A percentile compares a stretch with the other conserved stretches of the same genome.
phyloP scores from a whole-genome alignment of 2,113 vertebrate species.

The Odontophorus gujanensis region DNA sequence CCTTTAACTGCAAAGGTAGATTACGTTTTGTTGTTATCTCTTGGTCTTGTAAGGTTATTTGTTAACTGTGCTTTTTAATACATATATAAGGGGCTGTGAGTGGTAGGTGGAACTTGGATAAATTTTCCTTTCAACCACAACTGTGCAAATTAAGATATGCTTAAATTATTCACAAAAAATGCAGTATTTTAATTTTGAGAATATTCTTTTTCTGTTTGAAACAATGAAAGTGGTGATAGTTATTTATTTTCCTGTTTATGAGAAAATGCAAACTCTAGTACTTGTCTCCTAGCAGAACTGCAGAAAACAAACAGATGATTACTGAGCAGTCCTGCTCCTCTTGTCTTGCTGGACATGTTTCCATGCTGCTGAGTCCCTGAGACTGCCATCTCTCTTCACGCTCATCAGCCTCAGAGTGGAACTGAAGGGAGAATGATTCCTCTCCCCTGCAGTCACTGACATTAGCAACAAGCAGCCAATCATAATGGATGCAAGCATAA shows the following conservation, averaged over 20 bases:
- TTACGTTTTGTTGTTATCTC: background rate
- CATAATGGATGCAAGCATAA: slow-evolving; percentile 15
- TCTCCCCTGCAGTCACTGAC: slow-evolving; percentile 11
- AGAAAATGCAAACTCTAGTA: background rate
- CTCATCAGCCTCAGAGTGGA: background rate
- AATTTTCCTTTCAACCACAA: background rate
- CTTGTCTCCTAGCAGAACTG: background rate
- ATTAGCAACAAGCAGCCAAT: slow-evolving; percentile 48
- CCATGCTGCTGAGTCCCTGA: background rate
- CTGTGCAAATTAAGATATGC: background rate
- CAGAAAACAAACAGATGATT: background rate
- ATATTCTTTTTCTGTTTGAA: background rate
- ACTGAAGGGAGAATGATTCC: background rate
- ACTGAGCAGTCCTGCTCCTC: background rate
- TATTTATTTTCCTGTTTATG: background rate
- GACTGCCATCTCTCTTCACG: background rate
- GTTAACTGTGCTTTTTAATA: background rate
- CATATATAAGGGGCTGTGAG: background rate
- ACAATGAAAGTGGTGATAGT: background rate
- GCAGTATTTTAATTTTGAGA: background rate
- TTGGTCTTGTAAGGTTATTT: background rate
- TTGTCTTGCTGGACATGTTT: background rate
- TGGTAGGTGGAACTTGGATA: background rate
- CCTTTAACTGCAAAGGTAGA: background rate
- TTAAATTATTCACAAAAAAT: background rate